Evolutionary conservation across 2,113 vertebrate species (phyloP), one percentile per base, ranked within the genome.

Genomic region (Nothocercus nigrocapillus): DNA sequence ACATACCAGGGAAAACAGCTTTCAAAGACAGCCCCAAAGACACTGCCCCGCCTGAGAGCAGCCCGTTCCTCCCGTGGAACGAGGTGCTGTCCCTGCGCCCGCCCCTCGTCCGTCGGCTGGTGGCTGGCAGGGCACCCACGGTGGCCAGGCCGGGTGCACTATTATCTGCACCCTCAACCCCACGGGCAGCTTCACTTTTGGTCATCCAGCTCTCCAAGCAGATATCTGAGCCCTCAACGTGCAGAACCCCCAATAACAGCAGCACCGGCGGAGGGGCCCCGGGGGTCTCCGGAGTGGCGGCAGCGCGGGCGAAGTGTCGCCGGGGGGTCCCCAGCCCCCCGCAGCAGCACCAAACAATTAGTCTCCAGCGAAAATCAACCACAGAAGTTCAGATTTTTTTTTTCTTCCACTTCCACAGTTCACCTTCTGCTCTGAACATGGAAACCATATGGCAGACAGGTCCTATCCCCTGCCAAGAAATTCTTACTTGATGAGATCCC

Each of bases 381-480:
- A 72, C 96, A 96, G 94, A 91, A 90, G 88, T 94, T 81, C 56
- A 78, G 38, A 24, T 16, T 45, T 9, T 84, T 84, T 79, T 89
- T 88, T 27, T 61, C 75, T 92, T 95, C 89, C 91, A 89, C 87
- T 90, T 95, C 90, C 93, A 94, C 92, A 95, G 92, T 95, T 96
- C 94, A 95, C 96, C 96, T 97, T 96, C 95, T 97, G 95, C 95
- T 95, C 95, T 27, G 72, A 97, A 96, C 96, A 95, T 96, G 90
- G 94, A 96, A 97, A 96, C 94, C 96, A 97, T 96, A 95, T 97
- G 96, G 96, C 94, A 96, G 96, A 97, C 96, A 96, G 95, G 96
- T 96, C 93, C 96, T 85, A 73, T 90, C 88, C 93, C 89, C 92
- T 96, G 95, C 96, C 96, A 97, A 96, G 96, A 97, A 96, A 96